Percentiles rank a stretch among this genome's conserved stretches.
phyloP scores from a whole-genome alignment of 2,797 vertebrate genomes.

The Dicrostonyx torquatus region DNA sequence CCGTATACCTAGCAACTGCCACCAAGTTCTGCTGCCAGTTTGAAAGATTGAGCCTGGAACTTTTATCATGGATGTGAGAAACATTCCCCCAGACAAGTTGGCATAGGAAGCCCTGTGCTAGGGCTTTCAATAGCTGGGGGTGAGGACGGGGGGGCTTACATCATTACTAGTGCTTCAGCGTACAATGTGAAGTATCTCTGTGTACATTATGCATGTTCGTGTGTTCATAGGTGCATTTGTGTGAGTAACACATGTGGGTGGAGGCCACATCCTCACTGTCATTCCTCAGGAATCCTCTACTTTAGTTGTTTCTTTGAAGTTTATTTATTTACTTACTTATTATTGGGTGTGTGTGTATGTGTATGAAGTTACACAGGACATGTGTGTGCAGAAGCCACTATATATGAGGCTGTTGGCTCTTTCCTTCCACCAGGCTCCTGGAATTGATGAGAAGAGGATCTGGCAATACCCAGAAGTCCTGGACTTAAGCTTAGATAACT shows the following conservation, averaged over 20 bases:
- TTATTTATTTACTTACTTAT: neutral
- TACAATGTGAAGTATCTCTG: neutral
- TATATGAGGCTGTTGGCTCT: neutral
- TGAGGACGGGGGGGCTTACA: neutral
- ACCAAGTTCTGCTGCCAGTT: neutral
- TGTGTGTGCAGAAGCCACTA: neutral
- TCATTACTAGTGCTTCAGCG: neutral
- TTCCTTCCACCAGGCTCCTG: neutral
- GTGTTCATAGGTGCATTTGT: neutral
- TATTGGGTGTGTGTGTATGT: neutral
- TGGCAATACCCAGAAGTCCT: slow-evolving; percentile 46
- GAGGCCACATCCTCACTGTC: neutral
- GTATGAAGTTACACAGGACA: neutral
- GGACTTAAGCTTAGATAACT: neutral
- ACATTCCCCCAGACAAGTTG: neutral
- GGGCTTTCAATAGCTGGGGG: neutral
- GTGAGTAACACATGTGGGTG: neutral
- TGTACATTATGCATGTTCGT: neutral
- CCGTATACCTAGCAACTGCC: neutral
- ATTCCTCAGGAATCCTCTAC: neutral
- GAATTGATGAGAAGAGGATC: slow-evolving; percentile 18
- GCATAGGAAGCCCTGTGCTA: neutral
- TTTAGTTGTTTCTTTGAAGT: neutral
- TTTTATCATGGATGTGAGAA: neutral
- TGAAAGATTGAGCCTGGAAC: neutral